Base-by-base conservation (phyloP, 2,797 vertebrate species). In the Rousettus madagascariensis region DNA sequence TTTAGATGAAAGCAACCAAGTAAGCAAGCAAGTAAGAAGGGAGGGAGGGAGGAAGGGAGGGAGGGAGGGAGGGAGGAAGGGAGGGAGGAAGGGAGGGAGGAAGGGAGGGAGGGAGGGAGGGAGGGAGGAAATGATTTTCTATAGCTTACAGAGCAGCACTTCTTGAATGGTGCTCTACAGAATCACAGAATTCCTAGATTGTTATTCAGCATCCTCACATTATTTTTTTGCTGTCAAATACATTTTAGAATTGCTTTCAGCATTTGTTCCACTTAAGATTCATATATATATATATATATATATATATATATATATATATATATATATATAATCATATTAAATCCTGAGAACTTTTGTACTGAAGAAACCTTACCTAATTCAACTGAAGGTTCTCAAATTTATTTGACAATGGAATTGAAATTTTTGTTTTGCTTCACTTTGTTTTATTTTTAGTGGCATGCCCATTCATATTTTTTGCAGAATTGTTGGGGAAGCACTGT, bases 301-400 rank as follows among this genome's bases (percentile, higher is more conserved):
- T 10, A 46, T 46, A 46, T 46, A 65, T 80, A 46, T 69, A 86
- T 43, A 43, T 43, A 43, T 43, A 43, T 43, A 43, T 43, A 38
- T 43, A 43, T 43, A 43, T 43, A 65, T 80, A 46, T 69, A 86
- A 94, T 41, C 24, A 74, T 90, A 86, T 68, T 66, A 89, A 95
- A 63, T 1, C 22, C 24, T 22, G 78, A 57, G 20, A 84, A 95
- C 79, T 41, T 66, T 71, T 71, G 4, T 28, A 49, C 7, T 88
- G 28, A 74, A 66, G 24, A 49, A 97, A 68, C 5, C 22, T 82
- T 83, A 92, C 16, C 33, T 86, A 43, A 57, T 74, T 91, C 86
- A 86, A 91, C 1, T 36, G 20, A 49, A 93, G 1, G 7, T 72
- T 65, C 8, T 82, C 17, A 88, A 51, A 71, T 87, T 36, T 86